Evolutionary conservation across 2,888 invertebrate species (phyloP).

Genomic region (Nysson spinosus): DNA sequence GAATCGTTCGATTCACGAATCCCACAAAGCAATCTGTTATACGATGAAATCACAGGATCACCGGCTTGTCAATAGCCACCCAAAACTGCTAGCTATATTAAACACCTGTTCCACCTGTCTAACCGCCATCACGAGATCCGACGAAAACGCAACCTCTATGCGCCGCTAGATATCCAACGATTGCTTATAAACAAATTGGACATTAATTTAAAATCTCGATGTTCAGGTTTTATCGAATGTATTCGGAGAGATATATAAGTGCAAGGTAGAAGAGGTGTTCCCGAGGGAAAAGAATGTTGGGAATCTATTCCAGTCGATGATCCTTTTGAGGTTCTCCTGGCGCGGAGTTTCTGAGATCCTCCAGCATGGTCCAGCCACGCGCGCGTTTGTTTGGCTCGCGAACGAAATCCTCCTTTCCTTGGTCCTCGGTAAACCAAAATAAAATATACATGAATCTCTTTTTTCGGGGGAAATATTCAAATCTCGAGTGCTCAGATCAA

Average conservation of each 20-base stretch:
- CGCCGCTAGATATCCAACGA: conserved; percentile 19
- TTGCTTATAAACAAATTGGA: too few relatives aligned
- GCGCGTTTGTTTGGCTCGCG: background rate
- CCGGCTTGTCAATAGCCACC: conserved; percentile 54
- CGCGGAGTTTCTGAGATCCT: too few relatives aligned
- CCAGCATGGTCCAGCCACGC: conserved; percentile 18
- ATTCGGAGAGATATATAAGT: too few relatives aligned
- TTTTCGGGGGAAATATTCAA: conserved; percentile 74
- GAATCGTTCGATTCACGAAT: conserved; percentile 33
- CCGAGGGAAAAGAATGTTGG: conserved; percentile 35
- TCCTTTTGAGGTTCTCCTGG: conserved; percentile 48
- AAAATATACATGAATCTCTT: conserved; percentile 75
- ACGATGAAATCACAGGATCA: conserved; percentile 58
- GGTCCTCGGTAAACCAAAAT: conserved; percentile 54
- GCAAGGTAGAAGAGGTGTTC: too few relatives aligned
- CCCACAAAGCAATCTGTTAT: conserved; percentile 57
- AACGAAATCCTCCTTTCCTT: background rate
- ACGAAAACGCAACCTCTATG: conserved; percentile 14
- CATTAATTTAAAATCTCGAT: too few relatives aligned
- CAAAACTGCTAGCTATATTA: conserved; percentile 48
- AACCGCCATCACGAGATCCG: conserved; percentile 49
- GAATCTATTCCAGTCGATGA: conserved; percentile 59
- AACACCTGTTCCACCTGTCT: conserved; percentile 63
- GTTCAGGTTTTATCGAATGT: too few relatives aligned
- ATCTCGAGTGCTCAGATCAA: conserved; percentile 71